These are phyloP conservation scores for Pelodiscus sinensis DNA, from an alignment of 2,113 vertebrate species.

Conservation along the genomic window DNA sequence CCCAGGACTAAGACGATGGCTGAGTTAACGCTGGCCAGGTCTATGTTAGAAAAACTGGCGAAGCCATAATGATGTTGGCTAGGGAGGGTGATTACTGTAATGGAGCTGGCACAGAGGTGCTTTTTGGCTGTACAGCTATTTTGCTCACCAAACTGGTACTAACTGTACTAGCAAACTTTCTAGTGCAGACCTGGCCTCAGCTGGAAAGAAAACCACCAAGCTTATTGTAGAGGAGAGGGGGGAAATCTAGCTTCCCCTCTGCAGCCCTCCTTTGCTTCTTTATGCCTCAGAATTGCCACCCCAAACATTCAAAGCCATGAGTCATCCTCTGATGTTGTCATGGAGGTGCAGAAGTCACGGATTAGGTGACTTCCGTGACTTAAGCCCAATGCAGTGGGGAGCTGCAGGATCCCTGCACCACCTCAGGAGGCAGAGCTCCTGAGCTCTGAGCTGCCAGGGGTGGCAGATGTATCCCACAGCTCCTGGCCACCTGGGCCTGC, in stretches of 20 bases:
- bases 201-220: neutral
- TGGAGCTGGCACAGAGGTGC: neutral
- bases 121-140: neutral
- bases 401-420: no score
- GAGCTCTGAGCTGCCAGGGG: no score
- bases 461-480: no score
- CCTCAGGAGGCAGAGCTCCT: no score
- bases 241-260: rapidly evolving
- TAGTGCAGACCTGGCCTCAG: neutral
- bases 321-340: neutral
- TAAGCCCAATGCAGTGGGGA: no score
- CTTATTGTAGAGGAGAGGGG: neutral
- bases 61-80: neutral
- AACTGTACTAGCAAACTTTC: neutral
- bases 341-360: no score
- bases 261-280: neutral
- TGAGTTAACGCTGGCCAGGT: neutral
- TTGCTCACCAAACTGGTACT: neutral
- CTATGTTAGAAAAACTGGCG: neutral
- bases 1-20: neutral
- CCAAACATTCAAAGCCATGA: neutral
- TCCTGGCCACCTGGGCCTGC: no score
- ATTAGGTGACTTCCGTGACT: no score
- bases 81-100: neutral
- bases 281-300: neutral